Evolutionary conservation across 2,888 invertebrate species (phyloP).

Genomic region (Rhimphoctona megacephalus): DNA sequence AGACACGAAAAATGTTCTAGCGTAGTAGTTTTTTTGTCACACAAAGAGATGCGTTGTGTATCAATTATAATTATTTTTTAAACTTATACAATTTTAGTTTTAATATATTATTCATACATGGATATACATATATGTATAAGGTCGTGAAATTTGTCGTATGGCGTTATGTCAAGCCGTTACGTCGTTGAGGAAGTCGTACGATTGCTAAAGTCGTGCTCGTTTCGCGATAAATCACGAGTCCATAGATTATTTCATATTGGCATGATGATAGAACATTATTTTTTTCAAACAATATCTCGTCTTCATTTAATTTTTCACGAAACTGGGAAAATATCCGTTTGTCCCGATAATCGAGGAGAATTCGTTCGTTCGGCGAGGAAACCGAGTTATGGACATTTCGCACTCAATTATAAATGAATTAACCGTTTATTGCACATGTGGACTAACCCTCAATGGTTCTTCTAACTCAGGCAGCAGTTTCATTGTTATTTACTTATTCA

Average conservation of each 20-base stretch:
- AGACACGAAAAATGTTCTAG: constrained; percentile 67
- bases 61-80: constrained; percentile 15
- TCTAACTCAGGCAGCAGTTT: constrained; percentile 75
- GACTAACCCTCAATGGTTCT: constrained; percentile 82
- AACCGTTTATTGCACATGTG: constrained; percentile 56
- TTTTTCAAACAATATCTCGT: constrained; percentile 19
- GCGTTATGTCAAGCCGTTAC: constrained; percentile 42
- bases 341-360: not conserved
- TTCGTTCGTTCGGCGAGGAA: not conserved
- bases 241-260: constrained; percentile 42
- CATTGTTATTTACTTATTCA: not conserved
- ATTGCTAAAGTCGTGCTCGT: constrained; percentile 57
- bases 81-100: not conserved
- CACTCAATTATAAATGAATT: constrained; percentile 5
- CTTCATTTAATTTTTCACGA: not conserved
- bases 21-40: constrained; percentile 54
- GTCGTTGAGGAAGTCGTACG: constrained; percentile 55
- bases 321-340: not conserved
- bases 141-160: constrained; percentile 39
- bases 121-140: constrained; percentile 30
- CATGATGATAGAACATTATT: constrained; percentile 28
- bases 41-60: constrained; percentile 41
- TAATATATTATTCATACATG: constrained; percentile 12
- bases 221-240: constrained; percentile 43
- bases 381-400: not conserved